Percentiles rank a stretch among this genome's conserved stretches.
Evolutionary conservation across 1,140 invertebrate species (phyloP).

Genomic region (Aradophagus sp.): DNA sequence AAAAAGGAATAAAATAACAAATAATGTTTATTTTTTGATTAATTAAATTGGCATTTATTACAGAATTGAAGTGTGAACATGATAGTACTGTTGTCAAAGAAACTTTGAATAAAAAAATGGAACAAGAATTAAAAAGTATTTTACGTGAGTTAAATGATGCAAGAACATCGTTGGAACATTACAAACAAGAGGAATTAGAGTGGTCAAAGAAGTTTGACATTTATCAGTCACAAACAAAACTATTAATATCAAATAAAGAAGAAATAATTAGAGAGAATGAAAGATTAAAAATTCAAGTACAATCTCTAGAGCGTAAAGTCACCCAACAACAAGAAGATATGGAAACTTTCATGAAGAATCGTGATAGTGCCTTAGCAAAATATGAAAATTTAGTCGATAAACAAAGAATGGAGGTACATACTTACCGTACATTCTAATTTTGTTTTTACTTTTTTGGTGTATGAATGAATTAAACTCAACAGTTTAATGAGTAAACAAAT

Average conservation of each 20-base stretch:
- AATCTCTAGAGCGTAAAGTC: constrained; percentile 52
- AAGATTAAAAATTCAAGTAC: constrained; percentile 41
- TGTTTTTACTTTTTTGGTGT: constrained; percentile 24
- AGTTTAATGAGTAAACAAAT: no score
- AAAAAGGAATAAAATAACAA: no score
- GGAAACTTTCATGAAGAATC: constrained; percentile 63
- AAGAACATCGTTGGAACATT: constrained; percentile 28
- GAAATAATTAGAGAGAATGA: constrained; percentile 53
- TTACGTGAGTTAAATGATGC: constrained; percentile 48
- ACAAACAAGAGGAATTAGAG: constrained; percentile 31
- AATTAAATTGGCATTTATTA: no score
- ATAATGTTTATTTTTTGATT: no score
- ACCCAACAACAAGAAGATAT: constrained; percentile 60
- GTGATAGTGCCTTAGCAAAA: constrained; percentile 57
- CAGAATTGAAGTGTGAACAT: constrained; percentile 61
- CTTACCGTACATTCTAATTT: constrained; percentile 8
- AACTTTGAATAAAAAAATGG: constrained; percentile 53
- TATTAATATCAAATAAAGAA: constrained; percentile 44
- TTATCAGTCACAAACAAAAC: constrained; percentile 29
- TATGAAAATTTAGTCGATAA: constrained; percentile 64
- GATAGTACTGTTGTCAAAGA: constrained; percentile 25
- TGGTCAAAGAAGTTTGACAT: constrained; percentile 33
- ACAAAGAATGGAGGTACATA: constrained; percentile 4
- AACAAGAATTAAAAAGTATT: constrained; percentile 56
- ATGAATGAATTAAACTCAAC: no score